Conservation (phyloP, 2,113 vertebrate genomes). For the rat (Rattus norvegicus) region GRCr8 NC_086022.1:113986501-113987000, state of each 20-base stretch:
- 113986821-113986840: background rate
- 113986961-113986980: background rate
- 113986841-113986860: background rate
- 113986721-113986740: background rate
- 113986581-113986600: background rate
- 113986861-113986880: background rate
- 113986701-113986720: background rate
- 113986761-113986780: background rate
- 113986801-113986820: background rate
- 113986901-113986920: background rate
- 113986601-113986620: background rate
- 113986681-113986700: background rate
- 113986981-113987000: background rate
- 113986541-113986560: background rate
- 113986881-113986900: background rate
- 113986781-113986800: background rate
- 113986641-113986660: background rate
- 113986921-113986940: background rate
- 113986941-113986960: too few species aligned
- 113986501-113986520: background rate
- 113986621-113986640: fast-evolving
- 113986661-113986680: background rate
- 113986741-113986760: background rate
- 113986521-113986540: background rate
- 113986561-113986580: background rate